Evolutionary conservation across 2,888 invertebrate genomes (phyloP).

Genomic region (Melieria picta): DNA sequence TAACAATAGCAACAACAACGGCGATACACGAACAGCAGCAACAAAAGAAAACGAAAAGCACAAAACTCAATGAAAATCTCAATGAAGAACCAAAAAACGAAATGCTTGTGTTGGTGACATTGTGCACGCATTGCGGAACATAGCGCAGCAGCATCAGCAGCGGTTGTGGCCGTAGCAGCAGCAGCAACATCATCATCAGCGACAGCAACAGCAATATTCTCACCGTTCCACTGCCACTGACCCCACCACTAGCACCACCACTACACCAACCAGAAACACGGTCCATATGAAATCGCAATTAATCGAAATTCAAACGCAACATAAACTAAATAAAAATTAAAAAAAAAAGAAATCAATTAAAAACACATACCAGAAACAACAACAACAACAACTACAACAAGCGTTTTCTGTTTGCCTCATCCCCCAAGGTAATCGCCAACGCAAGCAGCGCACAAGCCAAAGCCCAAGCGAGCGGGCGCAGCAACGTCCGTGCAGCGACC

Average conservation of each 20-base stretch:
- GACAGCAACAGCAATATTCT: constrained; percentile 30
- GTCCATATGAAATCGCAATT: background rate
- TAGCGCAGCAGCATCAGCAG: no score
- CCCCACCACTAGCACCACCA: constrained; percentile 16
- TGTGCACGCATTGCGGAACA: no score
- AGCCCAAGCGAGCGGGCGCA: no score
- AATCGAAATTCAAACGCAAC: constrained; percentile 20
- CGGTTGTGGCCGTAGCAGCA: background rate
- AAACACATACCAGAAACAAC: constrained; percentile 17
- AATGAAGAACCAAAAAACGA: no score
- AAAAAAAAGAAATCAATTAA: constrained; percentile 11
- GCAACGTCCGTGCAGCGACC: background rate
- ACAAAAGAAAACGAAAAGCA: no score
- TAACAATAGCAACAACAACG: no score
- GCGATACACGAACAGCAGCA: no score
- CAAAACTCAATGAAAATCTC: no score
- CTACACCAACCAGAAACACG: constrained; percentile 4
- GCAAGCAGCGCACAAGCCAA: background rate
- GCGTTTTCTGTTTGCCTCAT: constrained; percentile 35
- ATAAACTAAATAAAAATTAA: constrained; percentile 32
- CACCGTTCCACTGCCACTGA: constrained; percentile 17
- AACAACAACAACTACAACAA: constrained; percentile 46
- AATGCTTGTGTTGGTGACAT: no score
- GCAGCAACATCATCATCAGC: constrained; percentile 20
- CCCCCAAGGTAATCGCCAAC: constrained; percentile 13